Evolutionary conservation across 2,797 vertebrate species (phyloP).

Genomic region (Onychomys torridus): DNA sequence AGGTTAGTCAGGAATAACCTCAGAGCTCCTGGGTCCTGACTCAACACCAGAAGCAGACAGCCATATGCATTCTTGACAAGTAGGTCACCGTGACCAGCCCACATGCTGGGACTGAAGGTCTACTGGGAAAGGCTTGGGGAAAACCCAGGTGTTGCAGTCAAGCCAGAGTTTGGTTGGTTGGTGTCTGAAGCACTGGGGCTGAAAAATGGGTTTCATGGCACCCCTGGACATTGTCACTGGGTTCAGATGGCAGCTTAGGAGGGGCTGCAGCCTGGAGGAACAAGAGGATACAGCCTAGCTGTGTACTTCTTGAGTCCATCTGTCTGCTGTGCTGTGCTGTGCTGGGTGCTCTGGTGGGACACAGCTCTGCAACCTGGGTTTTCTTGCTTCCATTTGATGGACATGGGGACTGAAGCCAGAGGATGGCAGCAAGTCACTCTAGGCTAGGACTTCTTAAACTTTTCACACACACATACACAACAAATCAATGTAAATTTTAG

Average conservation of each 20-base stretch:
- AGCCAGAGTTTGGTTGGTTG: neutral
- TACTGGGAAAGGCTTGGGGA: constrained; percentile 28
- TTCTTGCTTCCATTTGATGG: neutral
- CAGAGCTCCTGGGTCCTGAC: constrained; percentile 33
- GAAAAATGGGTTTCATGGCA: neutral
- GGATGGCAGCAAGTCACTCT: neutral
- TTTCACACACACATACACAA: neutral
- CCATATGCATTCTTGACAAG: constrained; percentile 56
- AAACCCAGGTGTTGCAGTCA: neutral
- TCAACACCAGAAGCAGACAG: constrained; percentile 24
- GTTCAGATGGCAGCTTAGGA: neutral
- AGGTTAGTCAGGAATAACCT: constrained; percentile 2
- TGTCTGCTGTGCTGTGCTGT: neutral
- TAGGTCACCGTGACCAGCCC: constrained; percentile 57
- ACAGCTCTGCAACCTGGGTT: neutral
- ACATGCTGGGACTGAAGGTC: neutral
- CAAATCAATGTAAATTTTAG: neutral
- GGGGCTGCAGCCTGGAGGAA: neutral
- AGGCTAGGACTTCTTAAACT: neutral
- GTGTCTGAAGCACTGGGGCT: neutral
- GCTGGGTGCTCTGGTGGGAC: neutral
- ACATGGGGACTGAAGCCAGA: neutral
- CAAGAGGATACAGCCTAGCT: neutral
- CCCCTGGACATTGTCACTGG: neutral
- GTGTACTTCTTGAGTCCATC: neutral